Evolutionary conservation across 2,797 vertebrate species (phyloP), one percentile per base, ranked within the genome.

Genomic region (Schizopygopsis pylzovi): DNA sequence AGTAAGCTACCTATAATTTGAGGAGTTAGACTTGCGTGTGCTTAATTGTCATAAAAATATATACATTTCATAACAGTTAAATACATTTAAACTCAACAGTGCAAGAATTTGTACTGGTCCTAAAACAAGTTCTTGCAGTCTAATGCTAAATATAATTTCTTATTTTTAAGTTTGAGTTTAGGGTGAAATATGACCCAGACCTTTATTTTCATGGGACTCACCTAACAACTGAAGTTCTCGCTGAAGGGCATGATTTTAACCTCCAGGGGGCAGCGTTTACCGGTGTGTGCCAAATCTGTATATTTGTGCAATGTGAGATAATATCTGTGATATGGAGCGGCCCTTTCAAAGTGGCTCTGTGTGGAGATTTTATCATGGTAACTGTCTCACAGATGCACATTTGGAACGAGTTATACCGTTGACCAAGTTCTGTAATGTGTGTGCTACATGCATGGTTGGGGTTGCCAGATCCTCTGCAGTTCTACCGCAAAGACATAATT

Each of bases 241-340:
- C 37, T 65, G 39, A 59, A 12, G 13, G 52, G 49, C n/a, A 45
- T 72, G 52, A 59, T 45, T 72, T 37, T 59, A 72, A 56, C 41
- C 28, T 47, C n/a, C 75, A 59, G 85, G 73, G 82, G 45, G 65
- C 88, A 89, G 85, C 12, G 72, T 59, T 86, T 72, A 41, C 82
- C 85, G 73, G 15, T 82, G 22, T 80, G 56, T 83, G 59, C 28
- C 33, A 43, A 77, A 78, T 75, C 59, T 68, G n/a, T 82, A 43
- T 61, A 82, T 81, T 33, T 81, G 75, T 93, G 91, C 82, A 91
- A 90, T 91, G 88, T 92, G 89, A 92, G 87, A 89, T 86, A 89
- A 89, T 81, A 1, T 80, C 41, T 73, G 75, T 68, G 80, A 87
- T 28, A 85, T 37, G 39, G 49, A 61, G 15, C 56, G 49, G 28